Evolutionary conservation across 1,140 invertebrate species (phyloP), one percentile per base, ranked within the genome.

Genomic region (Dreissena rostriformis): DNA sequence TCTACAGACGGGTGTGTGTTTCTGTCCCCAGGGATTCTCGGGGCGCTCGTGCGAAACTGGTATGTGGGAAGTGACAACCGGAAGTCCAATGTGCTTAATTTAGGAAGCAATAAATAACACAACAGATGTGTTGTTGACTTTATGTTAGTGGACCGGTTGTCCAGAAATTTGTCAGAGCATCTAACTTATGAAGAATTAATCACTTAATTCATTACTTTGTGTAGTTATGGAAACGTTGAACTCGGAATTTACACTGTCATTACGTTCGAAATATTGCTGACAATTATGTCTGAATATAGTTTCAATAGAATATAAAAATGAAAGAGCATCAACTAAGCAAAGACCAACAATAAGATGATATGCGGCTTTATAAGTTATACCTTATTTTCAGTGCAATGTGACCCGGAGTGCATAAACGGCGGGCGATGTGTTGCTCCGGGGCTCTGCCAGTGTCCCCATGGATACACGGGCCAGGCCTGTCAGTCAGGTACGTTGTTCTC

Each of bases 301-400:
- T n/a, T n/a, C n/a, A n/a, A n/a, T n/a, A n/a, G n/a, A n/a, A n/a
- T n/a, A n/a, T n/a, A n/a, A n/a, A n/a, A n/a, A n/a, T n/a, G 10
- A 51, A 74, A 22, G 14, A 74, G 17, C 22, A 57, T 19, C 15
- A 26, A 53, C 72, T 29, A 15, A 49, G 4, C 10, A 17, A 14
- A 15, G 53, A 55, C 22, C 6, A 55, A 14, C 28, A 22, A 8
- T 55, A 53, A 5, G 28, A 22, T 53, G 53, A 49, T 74, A 14
- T 57, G 0, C 26, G 52, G 2, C 28, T 26, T 5, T 5, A 39
- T 8, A 39, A 8, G 2, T 81, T 71, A 49, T 39, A 68, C 84
- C 83, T 61, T 82, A 39, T 76, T 86, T 85, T 39, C 76, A 90
- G 89, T 82, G 17, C 53, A 72, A 15, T 91, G 90, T 86, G 51